Evolutionary conservation across 2,888 invertebrate genomes (phyloP).

Genomic region (Bembecia ichneumoniformis): DNA sequence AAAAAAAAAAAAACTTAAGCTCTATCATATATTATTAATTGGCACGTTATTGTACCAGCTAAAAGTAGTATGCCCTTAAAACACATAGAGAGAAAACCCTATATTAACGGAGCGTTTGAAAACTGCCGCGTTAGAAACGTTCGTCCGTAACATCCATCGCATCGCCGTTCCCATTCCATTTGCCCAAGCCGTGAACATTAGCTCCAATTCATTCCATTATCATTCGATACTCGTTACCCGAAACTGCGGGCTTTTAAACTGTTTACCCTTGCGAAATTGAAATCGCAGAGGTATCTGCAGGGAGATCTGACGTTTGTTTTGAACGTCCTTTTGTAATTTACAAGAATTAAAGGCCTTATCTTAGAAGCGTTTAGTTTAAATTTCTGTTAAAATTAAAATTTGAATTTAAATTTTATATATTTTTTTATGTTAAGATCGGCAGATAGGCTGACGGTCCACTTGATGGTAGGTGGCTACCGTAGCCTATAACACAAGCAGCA

Average conservation of each 20-base stretch:
- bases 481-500: too few species aligned
- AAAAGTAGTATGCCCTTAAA: too few species aligned
- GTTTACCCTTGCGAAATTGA: constrained; percentile 26
- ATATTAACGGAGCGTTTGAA: not conserved
- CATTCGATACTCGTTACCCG: constrained; percentile 41
- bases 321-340: constrained; percentile 1
- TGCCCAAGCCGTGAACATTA: constrained; percentile 24
- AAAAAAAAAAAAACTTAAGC: too few species aligned
- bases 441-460: too few species aligned
- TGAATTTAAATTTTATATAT: too few species aligned
- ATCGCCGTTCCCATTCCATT: constrained; percentile 1
- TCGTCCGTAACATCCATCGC: not conserved
- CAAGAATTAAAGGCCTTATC: not conserved
- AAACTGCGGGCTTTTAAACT: constrained; percentile 27
- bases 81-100: too few species aligned
- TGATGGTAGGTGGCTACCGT: too few species aligned
- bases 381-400: too few species aligned
- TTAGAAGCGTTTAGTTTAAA: too few species aligned
- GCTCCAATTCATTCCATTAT: constrained; percentile 44
- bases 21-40: too few species aligned
- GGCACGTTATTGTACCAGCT: too few species aligned
- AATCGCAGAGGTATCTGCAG: constrained; percentile 9
- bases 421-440: too few species aligned
- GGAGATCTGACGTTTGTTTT: constrained; percentile 5
- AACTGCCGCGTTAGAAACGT: constrained; percentile 5